Conservation (phyloP, 2,888 invertebrate species). For the Drosophila histrio region DNA sequence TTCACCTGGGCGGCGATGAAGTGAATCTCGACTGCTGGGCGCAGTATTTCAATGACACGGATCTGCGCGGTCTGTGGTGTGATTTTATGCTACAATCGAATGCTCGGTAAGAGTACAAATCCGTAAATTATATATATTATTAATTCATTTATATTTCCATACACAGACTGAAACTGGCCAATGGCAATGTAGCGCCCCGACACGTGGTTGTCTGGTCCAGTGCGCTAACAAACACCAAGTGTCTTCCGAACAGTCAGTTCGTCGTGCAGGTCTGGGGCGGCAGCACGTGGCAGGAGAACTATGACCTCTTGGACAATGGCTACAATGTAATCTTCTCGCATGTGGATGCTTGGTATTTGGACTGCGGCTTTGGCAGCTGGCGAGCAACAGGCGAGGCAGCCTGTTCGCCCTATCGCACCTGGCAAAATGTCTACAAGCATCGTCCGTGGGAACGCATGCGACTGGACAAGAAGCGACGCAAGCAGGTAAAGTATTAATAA, state of each 20-base stretch:
- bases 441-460: constrained; percentile 88
- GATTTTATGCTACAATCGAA: constrained; percentile 90
- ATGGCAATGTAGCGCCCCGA: constrained; percentile 81
- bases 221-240: constrained; percentile 89
- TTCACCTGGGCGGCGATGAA: constrained; percentile 89
- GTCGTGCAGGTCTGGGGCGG: constrained; percentile 93
- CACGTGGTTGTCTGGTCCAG: constrained; percentile 90
- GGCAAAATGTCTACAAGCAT: constrained; percentile 94
- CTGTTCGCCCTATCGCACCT: constrained; percentile 93
- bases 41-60: constrained; percentile 89
- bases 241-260: constrained; percentile 86
- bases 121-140: too few relatives aligned
- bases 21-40: constrained; percentile 93
- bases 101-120: constrained; percentile 79
- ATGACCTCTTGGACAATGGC: constrained; percentile 90
- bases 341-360: constrained; percentile 94
- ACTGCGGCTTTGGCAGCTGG: constrained; percentile 95
- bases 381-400: constrained; percentile 91
- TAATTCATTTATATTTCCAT: too few relatives aligned
- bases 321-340: constrained; percentile 92
- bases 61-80: constrained; percentile 91
- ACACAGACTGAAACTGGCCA: constrained; percentile 82
- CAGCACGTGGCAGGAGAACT: constrained; percentile 92
- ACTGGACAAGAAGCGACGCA: constrained; percentile 80
- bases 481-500: constrained; percentile 71